Conservation (phyloP, 2,113 vertebrate genomes). For the Danionella cerebrum region DNA sequence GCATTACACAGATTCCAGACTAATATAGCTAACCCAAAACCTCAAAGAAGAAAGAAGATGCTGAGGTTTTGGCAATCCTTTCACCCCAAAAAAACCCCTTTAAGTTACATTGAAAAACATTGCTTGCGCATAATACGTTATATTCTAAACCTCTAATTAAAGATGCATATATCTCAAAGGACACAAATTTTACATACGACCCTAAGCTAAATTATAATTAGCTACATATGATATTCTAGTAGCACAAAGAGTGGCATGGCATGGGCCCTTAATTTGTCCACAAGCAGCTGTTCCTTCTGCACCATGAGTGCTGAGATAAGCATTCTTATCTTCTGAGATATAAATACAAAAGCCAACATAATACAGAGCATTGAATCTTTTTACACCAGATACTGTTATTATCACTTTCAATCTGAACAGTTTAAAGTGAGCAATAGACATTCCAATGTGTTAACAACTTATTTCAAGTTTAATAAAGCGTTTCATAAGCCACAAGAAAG, state of each 20-base stretch:
- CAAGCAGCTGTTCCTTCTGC: constrained; percentile 26
- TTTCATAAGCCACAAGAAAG: not conserved
- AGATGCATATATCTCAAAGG: constrained; percentile 12
- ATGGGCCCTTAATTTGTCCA: constrained; percentile 2
- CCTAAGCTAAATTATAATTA: not conserved
- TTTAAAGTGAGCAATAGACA: no score
- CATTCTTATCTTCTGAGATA: constrained; percentile 52
- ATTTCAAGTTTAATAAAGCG: not conserved
- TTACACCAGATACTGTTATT: not conserved
- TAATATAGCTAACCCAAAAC: constrained; percentile 36
- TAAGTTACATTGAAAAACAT: constrained; percentile 16
- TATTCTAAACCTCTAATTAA: no score
- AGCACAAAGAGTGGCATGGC: constrained; percentile 19
- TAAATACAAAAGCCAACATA: constrained; percentile 54
- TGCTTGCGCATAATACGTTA: constrained; percentile 29
- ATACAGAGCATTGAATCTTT: not conserved
- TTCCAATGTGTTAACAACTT: no score
- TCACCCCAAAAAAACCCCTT: constrained; percentile 24
- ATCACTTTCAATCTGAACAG: no score
- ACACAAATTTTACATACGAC: not conserved
- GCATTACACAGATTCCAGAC: constrained; percentile 40
- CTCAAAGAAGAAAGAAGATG: constrained; percentile 24
- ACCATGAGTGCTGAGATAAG: constrained; percentile 57
- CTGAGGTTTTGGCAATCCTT: constrained; percentile 13
- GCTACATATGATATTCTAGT: not conserved